A percentile compares a stretch with the other conserved stretches of the same genome.
These are phyloP conservation scores for Cepaea hortensis DNA, from an alignment of 2,888 invertebrate species.

Conservation along the genomic window DNA sequence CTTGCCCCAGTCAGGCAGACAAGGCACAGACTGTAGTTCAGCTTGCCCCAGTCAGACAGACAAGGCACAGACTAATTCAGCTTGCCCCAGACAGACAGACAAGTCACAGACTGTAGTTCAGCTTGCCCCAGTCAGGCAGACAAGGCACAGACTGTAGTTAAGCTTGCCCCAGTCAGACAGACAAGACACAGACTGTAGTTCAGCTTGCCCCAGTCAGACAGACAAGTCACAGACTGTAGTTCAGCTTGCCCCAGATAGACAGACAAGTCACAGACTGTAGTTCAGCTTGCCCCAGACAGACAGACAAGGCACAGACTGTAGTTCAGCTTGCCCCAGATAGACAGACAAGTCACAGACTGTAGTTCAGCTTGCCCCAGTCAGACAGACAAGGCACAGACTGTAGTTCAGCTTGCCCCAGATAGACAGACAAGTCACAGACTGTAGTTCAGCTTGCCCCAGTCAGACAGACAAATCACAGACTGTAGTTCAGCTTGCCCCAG, in stretches of 20 bases:
- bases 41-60: no score
- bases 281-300: no score
- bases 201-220: neutral
- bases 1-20: no score
- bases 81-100: neutral
- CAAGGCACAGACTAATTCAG: constrained; percentile 11
- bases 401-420: no score
- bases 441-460: no score
- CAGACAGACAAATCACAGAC: constrained; percentile 42
- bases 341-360: constrained; percentile 44
- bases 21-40: no score
- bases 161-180: constrained; percentile 10
- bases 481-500: no score
- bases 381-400: neutral
- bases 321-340: no score
- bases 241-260: no score
- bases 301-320: no score
- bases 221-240: neutral
- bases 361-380: neutral
- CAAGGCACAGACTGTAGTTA: neutral
- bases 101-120: neutral
- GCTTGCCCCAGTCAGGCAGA: no score
- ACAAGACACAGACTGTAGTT: constrained; percentile 27
- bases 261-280: neutral
- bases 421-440: neutral